A percentile compares a stretch with the other conserved stretches of the same genome.
These are phyloP conservation scores for Tiaroga cobitis DNA, from an alignment of 2,797 vertebrate genomes.

Conservation along the genomic window DNA sequence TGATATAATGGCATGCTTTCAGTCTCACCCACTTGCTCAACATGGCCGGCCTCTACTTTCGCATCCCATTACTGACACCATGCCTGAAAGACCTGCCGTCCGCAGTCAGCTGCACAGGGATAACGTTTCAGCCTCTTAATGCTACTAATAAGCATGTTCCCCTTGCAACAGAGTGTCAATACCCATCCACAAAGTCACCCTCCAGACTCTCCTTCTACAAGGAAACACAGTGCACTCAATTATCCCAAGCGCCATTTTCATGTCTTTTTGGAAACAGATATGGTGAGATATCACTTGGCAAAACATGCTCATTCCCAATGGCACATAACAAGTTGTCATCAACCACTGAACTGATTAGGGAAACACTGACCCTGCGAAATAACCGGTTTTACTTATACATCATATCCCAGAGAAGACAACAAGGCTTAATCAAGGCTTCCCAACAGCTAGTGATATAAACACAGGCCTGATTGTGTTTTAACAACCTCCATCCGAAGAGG, in stretches of 20 bases:
- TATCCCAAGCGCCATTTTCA: slow-evolving; percentile 40
- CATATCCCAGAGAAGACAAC: slow-evolving; percentile 19
- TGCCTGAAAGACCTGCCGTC: slow-evolving; percentile 67
- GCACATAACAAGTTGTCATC: slow-evolving; percentile 42
- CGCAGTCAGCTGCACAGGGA: slow-evolving; percentile 73
- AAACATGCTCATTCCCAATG: slow-evolving; percentile 18
- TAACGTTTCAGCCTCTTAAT: slow-evolving; percentile 78
- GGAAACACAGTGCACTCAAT: slow-evolving; percentile 17
- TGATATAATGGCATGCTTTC: slow-evolving; percentile 37
- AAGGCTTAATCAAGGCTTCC: slow-evolving; percentile 49
- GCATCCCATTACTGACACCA: slow-evolving; percentile 73
- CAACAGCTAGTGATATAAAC: slow-evolving; percentile 39
- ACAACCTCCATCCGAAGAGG: slow-evolving; percentile 53
- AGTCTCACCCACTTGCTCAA: slow-evolving; percentile 56
- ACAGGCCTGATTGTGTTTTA: slow-evolving; percentile 40
- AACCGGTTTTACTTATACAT: slow-evolving; percentile 1
- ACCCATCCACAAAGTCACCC: slow-evolving; percentile 73
- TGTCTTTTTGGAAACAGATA: slow-evolving; percentile 44
- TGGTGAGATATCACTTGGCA: slow-evolving; percentile 32
- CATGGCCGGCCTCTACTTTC: slow-evolving; percentile 48
- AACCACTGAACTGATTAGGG: slow-evolving; percentile 25
- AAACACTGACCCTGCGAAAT: slow-evolving; percentile 12
- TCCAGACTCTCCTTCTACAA: slow-evolving; percentile 50
- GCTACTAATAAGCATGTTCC: slow-evolving; percentile 79
- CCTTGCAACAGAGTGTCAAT: slow-evolving; percentile 74